These are phyloP conservation scores for Hypanus sabinus DNA, from an alignment of 2,113 vertebrate species.

Conservation along the genomic window DNA sequence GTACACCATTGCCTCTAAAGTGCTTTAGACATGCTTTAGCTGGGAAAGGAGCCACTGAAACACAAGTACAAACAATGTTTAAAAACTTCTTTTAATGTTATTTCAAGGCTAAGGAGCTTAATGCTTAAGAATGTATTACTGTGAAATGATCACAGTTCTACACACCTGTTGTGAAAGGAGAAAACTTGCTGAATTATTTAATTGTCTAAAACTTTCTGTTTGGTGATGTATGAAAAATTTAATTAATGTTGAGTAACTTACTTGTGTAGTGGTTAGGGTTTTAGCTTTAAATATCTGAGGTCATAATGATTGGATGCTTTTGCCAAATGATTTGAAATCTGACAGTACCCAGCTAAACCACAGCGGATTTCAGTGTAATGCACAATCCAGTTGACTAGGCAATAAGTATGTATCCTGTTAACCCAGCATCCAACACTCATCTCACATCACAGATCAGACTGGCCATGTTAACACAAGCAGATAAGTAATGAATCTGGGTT, in stretches of 20 bases:
- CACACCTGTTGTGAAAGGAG: neutral
- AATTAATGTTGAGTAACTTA: constrained; percentile 7
- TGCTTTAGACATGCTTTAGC: too few relatives aligned
- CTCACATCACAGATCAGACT: neutral
- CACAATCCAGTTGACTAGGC: neutral
- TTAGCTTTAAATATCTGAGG: neutral
- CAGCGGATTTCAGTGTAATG: neutral
- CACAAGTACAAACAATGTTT: too few relatives aligned
- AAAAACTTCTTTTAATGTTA: too few relatives aligned
- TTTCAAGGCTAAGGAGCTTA: neutral
- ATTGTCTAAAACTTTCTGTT: neutral
- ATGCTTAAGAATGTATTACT: neutral
- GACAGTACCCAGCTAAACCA: neutral
- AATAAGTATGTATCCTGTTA: neutral
- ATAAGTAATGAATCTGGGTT: neutral
- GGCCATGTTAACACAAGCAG: neutral
- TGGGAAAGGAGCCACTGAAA: too few relatives aligned
- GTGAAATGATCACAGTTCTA: neutral
- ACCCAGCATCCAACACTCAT: neutral
- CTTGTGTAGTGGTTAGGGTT: neutral
- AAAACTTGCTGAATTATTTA: neutral
- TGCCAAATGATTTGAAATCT: constrained; percentile 8
- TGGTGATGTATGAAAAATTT: neutral
- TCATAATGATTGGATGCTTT: neutral
- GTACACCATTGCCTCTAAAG: too few relatives aligned